A percentile compares a stretch with the other conserved stretches of the same genome.
These are phyloP conservation scores for Lipotes vexillifer DNA, from an alignment of 2,113 vertebrate species.

Conservation along the genomic window DNA sequence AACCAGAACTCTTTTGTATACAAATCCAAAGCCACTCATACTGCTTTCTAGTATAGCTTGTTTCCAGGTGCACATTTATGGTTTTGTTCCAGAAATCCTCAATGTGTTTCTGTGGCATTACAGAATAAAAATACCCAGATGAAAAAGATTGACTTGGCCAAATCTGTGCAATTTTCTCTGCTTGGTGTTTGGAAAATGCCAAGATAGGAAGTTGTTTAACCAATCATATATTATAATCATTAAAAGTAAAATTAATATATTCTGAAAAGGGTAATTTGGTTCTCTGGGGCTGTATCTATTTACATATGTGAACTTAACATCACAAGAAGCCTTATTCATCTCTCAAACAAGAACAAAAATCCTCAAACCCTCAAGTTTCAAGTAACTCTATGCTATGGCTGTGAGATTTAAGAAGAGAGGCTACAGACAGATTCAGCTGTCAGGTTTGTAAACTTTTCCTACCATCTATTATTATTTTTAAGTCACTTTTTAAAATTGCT, in stretches of 20 bases:
- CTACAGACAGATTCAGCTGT: not conserved
- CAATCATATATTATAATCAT: not conserved
- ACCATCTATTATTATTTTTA: not conserved
- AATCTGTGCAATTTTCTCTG: not conserved
- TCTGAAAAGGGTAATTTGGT: not conserved
- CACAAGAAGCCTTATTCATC: not conserved
- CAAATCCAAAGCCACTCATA: not conserved
- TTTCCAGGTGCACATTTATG: not conserved
- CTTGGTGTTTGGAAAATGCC: not conserved
- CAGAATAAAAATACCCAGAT: not conserved
- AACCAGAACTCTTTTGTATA: not conserved
- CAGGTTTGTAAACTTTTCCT: not conserved
- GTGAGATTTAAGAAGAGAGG: not conserved
- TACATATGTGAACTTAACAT: not conserved
- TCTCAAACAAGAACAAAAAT: not conserved
- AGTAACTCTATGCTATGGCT: not conserved
- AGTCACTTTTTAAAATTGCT: not conserved
- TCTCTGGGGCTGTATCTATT: not conserved
- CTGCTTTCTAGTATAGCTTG: not conserved
- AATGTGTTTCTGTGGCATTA: not conserved
- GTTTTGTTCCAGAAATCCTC: not conserved
- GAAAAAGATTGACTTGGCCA: not conserved
- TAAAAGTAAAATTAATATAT: slow-evolving; percentile 13
- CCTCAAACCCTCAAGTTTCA: not conserved
- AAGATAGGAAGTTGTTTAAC: not conserved